These are phyloP conservation scores for Pygocentrus nattereri DNA, from an alignment of 2,797 vertebrate genomes.

Conservation along the genomic window DNA sequence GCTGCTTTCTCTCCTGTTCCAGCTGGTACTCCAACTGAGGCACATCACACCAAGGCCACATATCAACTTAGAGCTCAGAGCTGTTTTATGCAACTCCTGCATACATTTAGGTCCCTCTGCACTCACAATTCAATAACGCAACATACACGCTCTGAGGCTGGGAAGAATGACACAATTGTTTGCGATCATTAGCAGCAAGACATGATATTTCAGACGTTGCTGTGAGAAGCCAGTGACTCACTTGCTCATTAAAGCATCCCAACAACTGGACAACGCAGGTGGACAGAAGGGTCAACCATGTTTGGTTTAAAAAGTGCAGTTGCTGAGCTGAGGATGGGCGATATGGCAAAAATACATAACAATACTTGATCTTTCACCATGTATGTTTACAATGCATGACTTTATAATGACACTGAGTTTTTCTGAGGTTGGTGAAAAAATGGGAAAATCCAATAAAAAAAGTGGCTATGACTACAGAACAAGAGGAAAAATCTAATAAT, in stretches of 20 bases:
- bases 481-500: too few relatives aligned
- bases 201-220: slow-evolving; percentile 1
- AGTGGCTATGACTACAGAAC: too few relatives aligned
- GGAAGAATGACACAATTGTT: slow-evolving; percentile 5
- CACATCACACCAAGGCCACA: slow-evolving; percentile 3
- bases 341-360: neutral
- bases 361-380: too few relatives aligned
- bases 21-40: slow-evolving; percentile 76
- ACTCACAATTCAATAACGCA: neutral
- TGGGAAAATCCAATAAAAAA: too few relatives aligned
- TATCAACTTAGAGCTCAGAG: slow-evolving; percentile 9
- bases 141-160: neutral
- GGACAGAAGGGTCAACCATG: neutral
- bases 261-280: neutral
- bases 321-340: neutral
- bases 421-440: too few relatives aligned
- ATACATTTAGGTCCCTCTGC: neutral
- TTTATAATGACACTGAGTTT: too few relatives aligned
- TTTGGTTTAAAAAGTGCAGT: neutral
- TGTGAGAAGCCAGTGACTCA: neutral
- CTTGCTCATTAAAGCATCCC: neutral
- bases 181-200: slow-evolving; percentile 5
- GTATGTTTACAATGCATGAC: too few relatives aligned
- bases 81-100: neutral
- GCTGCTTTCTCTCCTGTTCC: slow-evolving; percentile 74